These are phyloP conservation scores for Atta texana DNA, from an alignment of 1,140 invertebrate species.

Conservation along the genomic window DNA sequence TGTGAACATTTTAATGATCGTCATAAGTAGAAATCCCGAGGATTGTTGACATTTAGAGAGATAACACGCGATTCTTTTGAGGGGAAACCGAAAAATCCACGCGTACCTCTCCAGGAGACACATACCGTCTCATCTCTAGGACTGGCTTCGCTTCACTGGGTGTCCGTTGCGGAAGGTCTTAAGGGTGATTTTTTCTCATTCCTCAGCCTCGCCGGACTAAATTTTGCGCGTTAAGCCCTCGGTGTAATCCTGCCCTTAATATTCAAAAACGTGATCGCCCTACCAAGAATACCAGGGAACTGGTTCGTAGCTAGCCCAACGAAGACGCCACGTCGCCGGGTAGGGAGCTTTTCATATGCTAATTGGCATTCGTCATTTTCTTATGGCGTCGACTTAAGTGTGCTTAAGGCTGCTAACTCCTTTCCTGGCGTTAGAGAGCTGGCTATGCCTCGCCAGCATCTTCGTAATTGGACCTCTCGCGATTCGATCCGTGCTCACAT, in stretches of 20 bases:
- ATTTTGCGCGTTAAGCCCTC: constrained; percentile 86
- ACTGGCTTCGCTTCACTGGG: constrained; percentile 20
- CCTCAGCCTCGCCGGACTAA: constrained; percentile 80
- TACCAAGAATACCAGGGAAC: constrained; percentile 79
- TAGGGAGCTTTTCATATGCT: constrained; percentile 86
- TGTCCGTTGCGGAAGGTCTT: constrained; percentile 72
- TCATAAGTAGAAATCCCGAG: constrained; percentile 19
- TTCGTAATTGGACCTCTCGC: constrained; percentile 64
- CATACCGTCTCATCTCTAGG: constrained; percentile 21
- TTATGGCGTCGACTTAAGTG: constrained; percentile 85
- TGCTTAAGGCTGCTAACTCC: constrained; percentile 81
- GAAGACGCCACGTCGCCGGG: constrained; percentile 57
- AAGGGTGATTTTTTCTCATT: constrained; percentile 83
- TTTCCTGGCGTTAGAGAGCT: constrained; percentile 60
- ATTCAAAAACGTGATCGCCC: constrained; percentile 87
- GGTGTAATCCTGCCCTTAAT: constrained; percentile 86
- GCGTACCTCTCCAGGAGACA: not conserved
- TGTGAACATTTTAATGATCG: constrained; percentile 19
- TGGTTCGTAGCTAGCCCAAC: constrained; percentile 21
- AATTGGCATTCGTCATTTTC: constrained; percentile 87
- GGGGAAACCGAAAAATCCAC: not conserved
- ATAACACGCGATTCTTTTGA: not conserved
- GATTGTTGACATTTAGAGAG: constrained; percentile 28
- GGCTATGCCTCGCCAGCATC: constrained; percentile 23
- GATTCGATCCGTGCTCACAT: constrained; percentile 40